Percentiles rank a stretch among this genome's conserved stretches.
Conservation (phyloP, 2,888 invertebrate genomes). For the Cancer borealis region DNA sequence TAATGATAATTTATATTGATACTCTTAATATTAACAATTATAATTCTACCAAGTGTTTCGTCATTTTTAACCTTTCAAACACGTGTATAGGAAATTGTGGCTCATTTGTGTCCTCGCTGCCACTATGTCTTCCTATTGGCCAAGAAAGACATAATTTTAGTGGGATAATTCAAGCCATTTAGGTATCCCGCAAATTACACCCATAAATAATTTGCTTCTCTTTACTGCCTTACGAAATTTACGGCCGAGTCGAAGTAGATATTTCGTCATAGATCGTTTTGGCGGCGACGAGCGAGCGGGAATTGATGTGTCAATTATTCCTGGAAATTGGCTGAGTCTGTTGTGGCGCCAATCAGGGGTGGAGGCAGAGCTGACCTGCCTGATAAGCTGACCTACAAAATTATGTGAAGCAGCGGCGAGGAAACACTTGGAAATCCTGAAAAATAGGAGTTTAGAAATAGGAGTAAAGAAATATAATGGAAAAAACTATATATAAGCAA, state of each 20-base stretch:
- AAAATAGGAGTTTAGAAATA: too few relatives aligned
- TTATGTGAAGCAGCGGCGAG: not conserved
- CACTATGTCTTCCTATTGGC: not conserved
- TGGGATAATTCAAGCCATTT: conserved; percentile 21
- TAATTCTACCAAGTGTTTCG: not conserved
- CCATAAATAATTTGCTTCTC: not conserved
- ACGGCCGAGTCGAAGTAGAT: conserved; percentile 3
- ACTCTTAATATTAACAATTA: too few relatives aligned
- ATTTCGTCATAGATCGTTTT: conserved; percentile 17
- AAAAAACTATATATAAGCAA: too few relatives aligned
- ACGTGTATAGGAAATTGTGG: not conserved
- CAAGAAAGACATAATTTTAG: not conserved
- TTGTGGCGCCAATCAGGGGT: not conserved
- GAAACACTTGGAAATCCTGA: too few relatives aligned
- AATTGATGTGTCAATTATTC: conserved; percentile 34
- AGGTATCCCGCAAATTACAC: conserved; percentile 9
- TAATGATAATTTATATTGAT: too few relatives aligned
- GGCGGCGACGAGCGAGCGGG: not conserved
- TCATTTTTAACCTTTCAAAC: not conserved
- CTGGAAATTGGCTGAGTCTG: not conserved
- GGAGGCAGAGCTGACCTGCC: conserved; percentile 11
- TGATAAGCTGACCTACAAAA: not conserved
- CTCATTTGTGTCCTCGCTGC: not conserved
- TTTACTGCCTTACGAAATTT: conserved; percentile 3
- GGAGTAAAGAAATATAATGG: too few relatives aligned